These are phyloP conservation scores for Orius insidiosus DNA, from an alignment of 1,140 invertebrate genomes.

Conservation along the genomic window DNA sequence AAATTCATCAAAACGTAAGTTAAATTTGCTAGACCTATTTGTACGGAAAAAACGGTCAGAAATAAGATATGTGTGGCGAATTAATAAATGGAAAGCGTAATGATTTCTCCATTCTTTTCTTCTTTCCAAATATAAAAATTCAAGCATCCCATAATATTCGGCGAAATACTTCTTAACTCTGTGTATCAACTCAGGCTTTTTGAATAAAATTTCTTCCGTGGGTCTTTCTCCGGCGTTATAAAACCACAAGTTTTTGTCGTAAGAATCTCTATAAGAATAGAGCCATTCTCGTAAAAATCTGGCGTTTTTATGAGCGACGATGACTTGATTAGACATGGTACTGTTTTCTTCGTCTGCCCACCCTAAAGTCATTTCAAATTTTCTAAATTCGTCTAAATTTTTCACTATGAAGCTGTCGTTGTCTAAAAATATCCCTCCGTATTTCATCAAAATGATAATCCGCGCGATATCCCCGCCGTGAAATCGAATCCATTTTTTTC, in stretches of 20 bases:
- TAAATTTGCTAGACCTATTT: neutral
- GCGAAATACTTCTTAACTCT: slow-evolving; percentile 20
- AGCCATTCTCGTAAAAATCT: slow-evolving; percentile 23
- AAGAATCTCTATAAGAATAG: slow-evolving; percentile 21
- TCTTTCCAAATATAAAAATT: slow-evolving; percentile 5
- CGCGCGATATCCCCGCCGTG: slow-evolving; percentile 19
- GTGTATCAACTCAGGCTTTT: slow-evolving; percentile 21
- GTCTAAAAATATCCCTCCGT: slow-evolving; percentile 21
- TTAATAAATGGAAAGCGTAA: neutral
- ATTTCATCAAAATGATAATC: slow-evolving; percentile 15
- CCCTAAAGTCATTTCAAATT: slow-evolving; percentile 26
- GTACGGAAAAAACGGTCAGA: neutral
- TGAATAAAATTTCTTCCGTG: slow-evolving; percentile 19
- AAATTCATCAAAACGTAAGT: neutral
- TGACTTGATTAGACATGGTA: slow-evolving; percentile 16
- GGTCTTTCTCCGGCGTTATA: slow-evolving; percentile 23
- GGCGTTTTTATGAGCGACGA: slow-evolving; percentile 23
- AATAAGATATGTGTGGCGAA: neutral
- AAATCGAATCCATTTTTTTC: slow-evolving; percentile 6
- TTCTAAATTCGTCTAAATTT: slow-evolving; percentile 17
- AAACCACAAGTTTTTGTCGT: slow-evolving; percentile 22
- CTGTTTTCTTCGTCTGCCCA: slow-evolving; percentile 21
- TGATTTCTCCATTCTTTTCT: neutral
- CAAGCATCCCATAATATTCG: neutral
- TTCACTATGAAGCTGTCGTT: slow-evolving; percentile 18